Evolutionary conservation across 1,140 invertebrate genomes (phyloP).

Genomic region (Triops longicaudatus): DNA sequence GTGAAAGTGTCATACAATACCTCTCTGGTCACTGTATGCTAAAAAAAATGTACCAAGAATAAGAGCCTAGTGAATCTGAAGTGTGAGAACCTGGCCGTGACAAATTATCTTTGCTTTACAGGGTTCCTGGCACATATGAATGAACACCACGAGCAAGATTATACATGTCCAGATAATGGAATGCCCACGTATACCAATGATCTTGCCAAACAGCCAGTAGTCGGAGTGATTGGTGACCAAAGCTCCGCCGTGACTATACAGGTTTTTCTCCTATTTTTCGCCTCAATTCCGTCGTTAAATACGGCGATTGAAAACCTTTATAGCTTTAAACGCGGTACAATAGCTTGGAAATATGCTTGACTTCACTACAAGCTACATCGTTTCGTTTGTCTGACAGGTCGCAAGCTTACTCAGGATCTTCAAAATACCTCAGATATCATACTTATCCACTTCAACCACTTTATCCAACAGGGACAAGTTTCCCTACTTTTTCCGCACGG

Average conservation of each 20-base stretch:
- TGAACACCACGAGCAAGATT: slow-evolving; percentile 42
- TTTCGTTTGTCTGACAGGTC: slow-evolving; percentile 38
- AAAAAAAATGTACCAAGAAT: not conserved
- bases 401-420: slow-evolving; percentile 50
- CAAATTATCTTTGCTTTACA: slow-evolving; percentile 31
- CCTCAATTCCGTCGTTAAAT: not conserved
- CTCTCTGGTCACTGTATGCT: not conserved
- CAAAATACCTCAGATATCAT: slow-evolving; percentile 51
- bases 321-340: not conserved
- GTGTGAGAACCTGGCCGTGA: not conserved
- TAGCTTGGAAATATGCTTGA: not conserved
- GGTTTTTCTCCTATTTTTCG: slow-evolving; percentile 35
- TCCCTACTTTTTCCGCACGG: slow-evolving; percentile 52
- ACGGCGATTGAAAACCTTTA: not conserved
- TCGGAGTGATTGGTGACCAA: slow-evolving; percentile 49
- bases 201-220: slow-evolving; percentile 39
- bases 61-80: not conserved
- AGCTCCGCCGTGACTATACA: slow-evolving; percentile 50
- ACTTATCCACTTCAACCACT: slow-evolving; percentile 50
- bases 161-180: slow-evolving; percentile 42
- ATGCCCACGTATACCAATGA: slow-evolving; percentile 38
- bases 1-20: slow-evolving; percentile 31
- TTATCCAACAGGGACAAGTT: slow-evolving; percentile 48
- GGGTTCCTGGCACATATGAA: slow-evolving; percentile 47
- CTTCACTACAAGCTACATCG: not conserved